phyloP scores from a whole-genome alignment of 2,888 invertebrate species.

The Noctua pronuba region DNA sequence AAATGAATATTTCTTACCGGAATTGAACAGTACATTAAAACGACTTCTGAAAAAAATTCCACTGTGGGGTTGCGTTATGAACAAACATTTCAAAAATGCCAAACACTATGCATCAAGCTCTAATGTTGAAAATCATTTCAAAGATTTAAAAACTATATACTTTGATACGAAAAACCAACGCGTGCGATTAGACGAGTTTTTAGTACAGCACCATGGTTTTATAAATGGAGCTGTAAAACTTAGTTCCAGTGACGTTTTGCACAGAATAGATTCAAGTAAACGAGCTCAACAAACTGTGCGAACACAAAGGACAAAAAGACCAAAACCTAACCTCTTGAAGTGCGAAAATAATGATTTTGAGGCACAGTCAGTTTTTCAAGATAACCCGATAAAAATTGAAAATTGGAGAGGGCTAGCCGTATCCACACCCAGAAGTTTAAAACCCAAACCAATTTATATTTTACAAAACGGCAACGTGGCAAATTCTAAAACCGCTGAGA shows the following conservation, averaged over 20 bases:
- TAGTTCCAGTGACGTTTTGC: slow-evolving; percentile 32
- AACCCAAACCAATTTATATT: slow-evolving; percentile 38
- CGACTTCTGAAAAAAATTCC: slow-evolving; percentile 46
- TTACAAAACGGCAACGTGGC: slow-evolving; percentile 45
- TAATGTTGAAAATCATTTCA: slow-evolving; percentile 55
- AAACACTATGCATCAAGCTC: slow-evolving; percentile 42
- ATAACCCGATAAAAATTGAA: slow-evolving; percentile 5
- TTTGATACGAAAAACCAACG: slow-evolving; percentile 44
- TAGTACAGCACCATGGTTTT: slow-evolving; percentile 46
- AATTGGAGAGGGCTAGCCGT: slow-evolving; percentile 42
- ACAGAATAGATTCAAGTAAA: slow-evolving; percentile 24
- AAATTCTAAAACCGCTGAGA: slow-evolving; percentile 28
- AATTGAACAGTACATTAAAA: slow-evolving; percentile 44
- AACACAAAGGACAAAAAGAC: slow-evolving; percentile 13
- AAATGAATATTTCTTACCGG: slow-evolving; percentile 46
- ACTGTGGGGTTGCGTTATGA: slow-evolving; percentile 47
- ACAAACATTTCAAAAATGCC: slow-evolving; percentile 39
- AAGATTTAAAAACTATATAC: slow-evolving; percentile 53
- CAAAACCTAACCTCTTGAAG: slow-evolving; percentile 14
- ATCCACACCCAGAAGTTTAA: slow-evolving; percentile 32
- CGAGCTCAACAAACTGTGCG: slow-evolving; percentile 23
- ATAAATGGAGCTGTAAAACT: slow-evolving; percentile 45
- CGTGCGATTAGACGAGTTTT: slow-evolving; percentile 47
- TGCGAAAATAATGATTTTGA: slow-evolving; percentile 37
- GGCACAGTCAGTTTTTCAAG: slow-evolving; percentile 31